Conservation (phyloP, 2,888 invertebrate species). For the Stenodera caucasica region DNA sequence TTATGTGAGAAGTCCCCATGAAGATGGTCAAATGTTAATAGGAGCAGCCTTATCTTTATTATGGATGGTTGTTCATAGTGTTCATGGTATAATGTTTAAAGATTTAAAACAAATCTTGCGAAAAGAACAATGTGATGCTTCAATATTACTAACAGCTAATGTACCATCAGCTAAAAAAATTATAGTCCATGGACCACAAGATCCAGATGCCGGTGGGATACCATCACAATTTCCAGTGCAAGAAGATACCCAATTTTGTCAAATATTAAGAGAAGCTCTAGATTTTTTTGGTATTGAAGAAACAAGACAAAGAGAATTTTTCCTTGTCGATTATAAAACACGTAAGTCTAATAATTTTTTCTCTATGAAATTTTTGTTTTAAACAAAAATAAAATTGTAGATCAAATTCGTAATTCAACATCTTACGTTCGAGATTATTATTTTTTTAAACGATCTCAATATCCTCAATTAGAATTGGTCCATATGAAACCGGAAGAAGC, state of each 20-base stretch:
- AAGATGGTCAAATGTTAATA: slow-evolving; percentile 91
- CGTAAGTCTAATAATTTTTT: slow-evolving; percentile 66
- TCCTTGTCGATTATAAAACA: slow-evolving; percentile 97
- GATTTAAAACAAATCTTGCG: slow-evolving; percentile 97
- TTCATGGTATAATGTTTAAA: slow-evolving; percentile 99
- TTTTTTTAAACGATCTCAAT: slow-evolving; percentile 81
- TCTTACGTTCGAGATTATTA: slow-evolving; percentile 92
- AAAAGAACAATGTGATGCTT: slow-evolving; percentile 99
- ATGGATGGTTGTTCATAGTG: slow-evolving; percentile 99
- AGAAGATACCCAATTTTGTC: slow-evolving; percentile 94
- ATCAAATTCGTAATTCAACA: slow-evolving; percentile 93
- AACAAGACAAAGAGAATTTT: slow-evolving; percentile 83
- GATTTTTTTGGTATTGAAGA: slow-evolving; percentile 98
- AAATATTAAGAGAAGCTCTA: slow-evolving; percentile 91
- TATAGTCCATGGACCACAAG: slow-evolving; percentile 91
- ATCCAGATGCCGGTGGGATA: slow-evolving; percentile 88
- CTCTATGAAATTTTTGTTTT: not conserved
- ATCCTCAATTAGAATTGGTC: slow-evolving; percentile 93
- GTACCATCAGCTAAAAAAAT: slow-evolving; percentile 99
- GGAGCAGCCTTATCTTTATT: slow-evolving; percentile 92
- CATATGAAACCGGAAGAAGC: slow-evolving; percentile 93
- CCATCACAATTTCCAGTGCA: slow-evolving; percentile 99
- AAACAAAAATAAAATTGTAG: slow-evolving; percentile 57
- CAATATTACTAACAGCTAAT: slow-evolving; percentile 95
- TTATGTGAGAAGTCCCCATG: slow-evolving; percentile 94